phyloP scores from a whole-genome alignment of 2,888 invertebrate genomes.

The Volucella zonaria region DNA sequence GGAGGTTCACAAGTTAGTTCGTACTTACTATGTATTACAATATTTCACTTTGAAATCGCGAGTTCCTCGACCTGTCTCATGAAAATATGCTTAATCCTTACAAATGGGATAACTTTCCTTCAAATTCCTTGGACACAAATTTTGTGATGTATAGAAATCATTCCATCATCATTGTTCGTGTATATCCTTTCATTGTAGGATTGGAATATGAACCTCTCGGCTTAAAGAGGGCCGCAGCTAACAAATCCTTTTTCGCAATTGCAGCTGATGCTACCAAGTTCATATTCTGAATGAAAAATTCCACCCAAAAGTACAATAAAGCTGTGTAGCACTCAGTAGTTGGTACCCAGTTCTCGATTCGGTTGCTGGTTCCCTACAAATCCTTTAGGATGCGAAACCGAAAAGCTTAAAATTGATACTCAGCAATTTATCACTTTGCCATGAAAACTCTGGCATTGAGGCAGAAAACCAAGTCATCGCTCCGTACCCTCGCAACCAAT shows the following conservation, averaged over 20 bases:
- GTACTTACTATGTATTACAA: no score
- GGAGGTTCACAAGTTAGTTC: no score
- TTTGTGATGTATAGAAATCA: background rate
- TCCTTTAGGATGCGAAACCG: conserved; percentile 27
- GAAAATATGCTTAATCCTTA: no score
- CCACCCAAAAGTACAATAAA: conserved; percentile 21
- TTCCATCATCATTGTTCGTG: conserved; percentile 13
- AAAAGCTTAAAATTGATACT: conserved; percentile 48
- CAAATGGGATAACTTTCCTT: no score
- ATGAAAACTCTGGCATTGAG: conserved; percentile 40
- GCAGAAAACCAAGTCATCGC: conserved; percentile 38
- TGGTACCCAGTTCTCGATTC: conserved; percentile 19
- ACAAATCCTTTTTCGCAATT: conserved; percentile 38
- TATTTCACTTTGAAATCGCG: no score
- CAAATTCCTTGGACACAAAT: background rate
- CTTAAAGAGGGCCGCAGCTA: background rate
- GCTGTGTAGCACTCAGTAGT: background rate
- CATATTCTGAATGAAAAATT: conserved; percentile 36
- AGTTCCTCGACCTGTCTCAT: no score
- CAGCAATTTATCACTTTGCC: conserved; percentile 49
- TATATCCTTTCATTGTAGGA: conserved; percentile 1
- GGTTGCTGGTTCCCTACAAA: background rate
- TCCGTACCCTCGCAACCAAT: background rate
- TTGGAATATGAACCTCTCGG: background rate
- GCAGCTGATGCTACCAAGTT: conserved; percentile 37